Evolutionary conservation across 2,797 vertebrate genomes (phyloP).

Genomic region (Hybognathus amarus): DNA sequence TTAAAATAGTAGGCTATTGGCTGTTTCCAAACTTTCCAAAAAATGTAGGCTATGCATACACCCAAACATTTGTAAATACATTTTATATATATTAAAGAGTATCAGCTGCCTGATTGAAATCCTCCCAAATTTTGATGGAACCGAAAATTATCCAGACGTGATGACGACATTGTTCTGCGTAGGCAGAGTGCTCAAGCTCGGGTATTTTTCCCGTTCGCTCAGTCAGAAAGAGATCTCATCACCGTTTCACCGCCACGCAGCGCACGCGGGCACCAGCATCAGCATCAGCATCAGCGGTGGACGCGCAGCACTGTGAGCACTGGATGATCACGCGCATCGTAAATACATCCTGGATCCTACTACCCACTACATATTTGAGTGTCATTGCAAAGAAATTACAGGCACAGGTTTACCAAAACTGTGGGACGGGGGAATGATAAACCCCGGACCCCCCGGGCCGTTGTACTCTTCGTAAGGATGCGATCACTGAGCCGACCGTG

Average conservation of each 20-base stretch:
- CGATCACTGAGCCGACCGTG: conserved; percentile 61
- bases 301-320: not conserved
- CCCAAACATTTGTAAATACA: too few relatives aligned
- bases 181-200: not conserved
- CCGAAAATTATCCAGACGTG: conserved; percentile 27
- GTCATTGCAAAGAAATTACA: not conserved
- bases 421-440: conserved; percentile 72
- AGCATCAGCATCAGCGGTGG: conserved; percentile 27
- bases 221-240: not conserved
- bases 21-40: too few relatives aligned
- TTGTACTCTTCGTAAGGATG: conserved; percentile 54
- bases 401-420: conserved; percentile 30
- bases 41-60: too few relatives aligned
- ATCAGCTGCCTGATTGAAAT: not conserved
- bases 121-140: not conserved
- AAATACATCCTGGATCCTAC: not conserved
- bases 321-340: not conserved
- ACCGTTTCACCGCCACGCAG: not conserved
- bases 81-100: too few relatives aligned
- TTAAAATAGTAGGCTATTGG: too few relatives aligned
- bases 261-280: conserved; percentile 11
- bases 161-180: conserved; percentile 58
- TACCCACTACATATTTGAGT: not conserved
- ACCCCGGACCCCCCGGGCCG: conserved; percentile 54
- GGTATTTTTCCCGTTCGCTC: not conserved